Percentiles rank a stretch among this genome's conserved stretches.
Evolutionary conservation across 2,113 vertebrate species (phyloP).

Genomic region (Rhinolophus sinicus): DNA sequence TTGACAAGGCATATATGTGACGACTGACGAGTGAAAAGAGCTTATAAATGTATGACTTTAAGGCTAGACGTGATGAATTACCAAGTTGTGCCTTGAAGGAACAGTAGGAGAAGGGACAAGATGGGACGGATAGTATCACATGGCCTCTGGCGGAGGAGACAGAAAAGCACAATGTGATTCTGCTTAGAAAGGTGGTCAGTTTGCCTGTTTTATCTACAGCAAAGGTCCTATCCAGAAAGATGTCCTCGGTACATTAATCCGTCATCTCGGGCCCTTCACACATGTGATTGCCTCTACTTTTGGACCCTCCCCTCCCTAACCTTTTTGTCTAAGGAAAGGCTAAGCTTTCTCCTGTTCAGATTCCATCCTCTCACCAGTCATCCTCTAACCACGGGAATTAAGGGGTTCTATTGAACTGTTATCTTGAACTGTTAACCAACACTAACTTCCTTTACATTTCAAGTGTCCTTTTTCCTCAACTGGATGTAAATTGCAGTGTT

Average conservation of each 20-base stretch:
- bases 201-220: background rate
- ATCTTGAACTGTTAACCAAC: background rate
- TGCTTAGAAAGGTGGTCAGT: background rate
- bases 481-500: background rate
- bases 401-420: background rate
- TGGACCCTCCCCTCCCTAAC: too few species aligned
- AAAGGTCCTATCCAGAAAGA: background rate
- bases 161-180: background rate
- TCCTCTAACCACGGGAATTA: background rate
- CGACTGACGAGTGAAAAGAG: background rate
- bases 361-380: background rate
- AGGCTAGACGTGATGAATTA: background rate
- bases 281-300: background rate
- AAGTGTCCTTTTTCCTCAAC: background rate
- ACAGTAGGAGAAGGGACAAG: background rate
- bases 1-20: background rate
- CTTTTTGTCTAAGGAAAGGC: background rate
- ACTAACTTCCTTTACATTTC: background rate
- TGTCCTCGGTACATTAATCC: background rate
- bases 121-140: background rate
- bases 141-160: background rate
- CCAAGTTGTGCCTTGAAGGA: background rate
- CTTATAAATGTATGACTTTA: background rate
- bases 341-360: background rate
- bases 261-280: background rate